Percentiles rank a stretch among this genome's conserved stretches.
These are phyloP conservation scores for Lophotis ruficrista DNA, from an alignment of 2,113 vertebrate species.

Conservation along the genomic window DNA sequence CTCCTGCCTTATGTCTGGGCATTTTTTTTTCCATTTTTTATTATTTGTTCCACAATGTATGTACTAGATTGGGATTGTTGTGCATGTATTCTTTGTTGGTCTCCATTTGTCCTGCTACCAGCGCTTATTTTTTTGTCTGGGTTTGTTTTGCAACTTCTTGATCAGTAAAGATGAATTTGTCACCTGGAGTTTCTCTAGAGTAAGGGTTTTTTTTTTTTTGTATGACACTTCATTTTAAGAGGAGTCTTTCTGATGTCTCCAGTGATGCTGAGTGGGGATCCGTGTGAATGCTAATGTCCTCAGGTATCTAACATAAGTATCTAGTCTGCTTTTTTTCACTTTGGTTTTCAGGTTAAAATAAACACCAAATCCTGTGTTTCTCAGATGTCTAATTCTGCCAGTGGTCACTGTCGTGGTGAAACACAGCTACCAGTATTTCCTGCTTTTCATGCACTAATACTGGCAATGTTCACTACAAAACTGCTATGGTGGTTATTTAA, in stretches of 20 bases:
- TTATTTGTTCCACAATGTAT: not conserved
- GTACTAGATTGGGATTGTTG: not conserved
- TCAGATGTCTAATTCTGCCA: not conserved
- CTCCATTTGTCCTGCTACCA: not conserved
- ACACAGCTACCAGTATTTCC: not conserved
- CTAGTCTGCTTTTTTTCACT: not conserved
- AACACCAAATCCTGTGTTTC: not conserved
- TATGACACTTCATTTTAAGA: not conserved
- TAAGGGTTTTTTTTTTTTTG: not conserved
- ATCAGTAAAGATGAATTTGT: not conserved
- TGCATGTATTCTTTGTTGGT: fast-evolving
- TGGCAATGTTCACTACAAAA: not conserved
- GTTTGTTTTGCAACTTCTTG: not conserved
- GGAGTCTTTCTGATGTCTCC: not conserved
- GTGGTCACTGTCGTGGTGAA: not conserved
- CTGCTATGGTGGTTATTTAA: not conserved
- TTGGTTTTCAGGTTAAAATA: not conserved
- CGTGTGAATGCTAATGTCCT: fast-evolving
- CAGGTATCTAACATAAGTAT: not conserved
- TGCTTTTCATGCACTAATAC: not conserved
- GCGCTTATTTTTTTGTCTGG: not conserved
- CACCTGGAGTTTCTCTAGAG: not conserved
- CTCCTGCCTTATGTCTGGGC: not conserved
- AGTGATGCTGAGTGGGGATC: not conserved
- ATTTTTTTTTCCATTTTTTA: not conserved